phyloP scores from a whole-genome alignment of 1,140 invertebrate genomes.

The Hermatobates lingyangjiaoensis region DNA sequence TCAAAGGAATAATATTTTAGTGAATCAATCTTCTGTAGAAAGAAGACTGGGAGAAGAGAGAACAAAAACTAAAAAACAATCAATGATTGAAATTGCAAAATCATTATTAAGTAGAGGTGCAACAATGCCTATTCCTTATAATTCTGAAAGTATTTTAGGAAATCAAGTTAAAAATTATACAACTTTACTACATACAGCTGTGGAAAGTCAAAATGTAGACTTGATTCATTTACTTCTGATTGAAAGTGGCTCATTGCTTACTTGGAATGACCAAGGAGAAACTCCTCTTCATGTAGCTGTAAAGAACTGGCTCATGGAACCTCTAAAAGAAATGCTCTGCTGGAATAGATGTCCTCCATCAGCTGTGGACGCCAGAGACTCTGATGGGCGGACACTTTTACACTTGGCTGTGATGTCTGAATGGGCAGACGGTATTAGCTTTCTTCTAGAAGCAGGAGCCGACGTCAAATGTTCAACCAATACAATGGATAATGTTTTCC shows the following conservation, averaged over 20 bases:
- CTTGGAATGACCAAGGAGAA: constrained; percentile 31
- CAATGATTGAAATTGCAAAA: too few relatives aligned
- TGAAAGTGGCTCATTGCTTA: constrained; percentile 20
- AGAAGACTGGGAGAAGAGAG: too few relatives aligned
- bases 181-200: background rate
- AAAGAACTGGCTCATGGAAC: constrained; percentile 23
- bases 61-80: too few relatives aligned
- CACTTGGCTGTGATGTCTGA: constrained; percentile 55
- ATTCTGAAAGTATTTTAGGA: constrained; percentile 1
- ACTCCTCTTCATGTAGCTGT: constrained; percentile 41
- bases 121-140: constrained; percentile 9
- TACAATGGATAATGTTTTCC: constrained; percentile 34
- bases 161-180: background rate
- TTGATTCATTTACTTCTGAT: constrained; percentile 24
- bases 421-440: constrained; percentile 32
- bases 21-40: too few relatives aligned
- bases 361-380: constrained; percentile 30
- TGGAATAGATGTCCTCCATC: constrained; percentile 18
- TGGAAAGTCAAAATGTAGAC: constrained; percentile 13
- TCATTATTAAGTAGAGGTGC: constrained; percentile 8
- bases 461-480: constrained; percentile 41
- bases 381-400: constrained; percentile 49
- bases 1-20: too few relatives aligned
- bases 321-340: constrained; percentile 26
- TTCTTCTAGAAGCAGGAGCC: constrained; percentile 46